Percentiles rank a stretch among this genome's conserved stretches.
These are phyloP conservation scores for Anoplopoma fimbria DNA, from an alignment of 2,113 vertebrate species.

Conservation along the genomic window DNA sequence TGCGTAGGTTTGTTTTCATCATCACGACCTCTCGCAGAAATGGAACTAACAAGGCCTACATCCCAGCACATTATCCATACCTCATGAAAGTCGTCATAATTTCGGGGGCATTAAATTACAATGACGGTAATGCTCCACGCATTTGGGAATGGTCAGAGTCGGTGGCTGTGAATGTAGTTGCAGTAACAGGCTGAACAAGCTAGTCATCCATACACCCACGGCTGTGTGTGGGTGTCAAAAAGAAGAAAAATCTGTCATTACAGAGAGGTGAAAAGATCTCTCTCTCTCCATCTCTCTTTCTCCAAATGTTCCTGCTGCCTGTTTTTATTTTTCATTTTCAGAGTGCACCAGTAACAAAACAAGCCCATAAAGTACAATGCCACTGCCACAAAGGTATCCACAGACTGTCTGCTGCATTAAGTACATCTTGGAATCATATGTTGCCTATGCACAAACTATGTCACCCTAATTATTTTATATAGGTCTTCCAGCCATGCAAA, in stretches of 20 bases:
- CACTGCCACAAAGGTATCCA: neutral
- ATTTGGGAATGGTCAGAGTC: slow-evolving; percentile 34
- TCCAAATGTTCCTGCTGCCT: slow-evolving; percentile 66
- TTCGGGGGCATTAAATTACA: slow-evolving; percentile 30
- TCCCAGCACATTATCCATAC: slow-evolving; percentile 24
- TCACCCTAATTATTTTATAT: slow-evolving; percentile 62
- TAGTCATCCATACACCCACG: slow-evolving; percentile 74
- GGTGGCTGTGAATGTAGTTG: slow-evolving; percentile 40
- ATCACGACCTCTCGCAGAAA: neutral
- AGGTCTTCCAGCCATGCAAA: slow-evolving; percentile 53
- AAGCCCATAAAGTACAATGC: neutral
- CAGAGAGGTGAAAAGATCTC: slow-evolving; percentile 70
- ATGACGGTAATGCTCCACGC: slow-evolving; percentile 25
- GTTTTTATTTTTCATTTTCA: neutral
- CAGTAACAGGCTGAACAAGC: slow-evolving; percentile 66
- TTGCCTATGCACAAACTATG: slow-evolving; percentile 47
- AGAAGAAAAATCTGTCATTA: slow-evolving; percentile 62
- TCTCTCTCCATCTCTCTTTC: slow-evolving; percentile 53
- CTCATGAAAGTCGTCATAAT: slow-evolving; percentile 24
- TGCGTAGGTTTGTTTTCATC: slow-evolving; percentile 39
- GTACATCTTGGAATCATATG: slow-evolving; percentile 31
- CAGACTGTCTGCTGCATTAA: neutral
- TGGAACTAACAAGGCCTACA: slow-evolving; percentile 22
- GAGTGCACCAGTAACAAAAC: neutral
- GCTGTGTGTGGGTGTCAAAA: slow-evolving; percentile 69